Conservation (phyloP, 2,888 invertebrate genomes). For the Chesias legatella region DNA sequence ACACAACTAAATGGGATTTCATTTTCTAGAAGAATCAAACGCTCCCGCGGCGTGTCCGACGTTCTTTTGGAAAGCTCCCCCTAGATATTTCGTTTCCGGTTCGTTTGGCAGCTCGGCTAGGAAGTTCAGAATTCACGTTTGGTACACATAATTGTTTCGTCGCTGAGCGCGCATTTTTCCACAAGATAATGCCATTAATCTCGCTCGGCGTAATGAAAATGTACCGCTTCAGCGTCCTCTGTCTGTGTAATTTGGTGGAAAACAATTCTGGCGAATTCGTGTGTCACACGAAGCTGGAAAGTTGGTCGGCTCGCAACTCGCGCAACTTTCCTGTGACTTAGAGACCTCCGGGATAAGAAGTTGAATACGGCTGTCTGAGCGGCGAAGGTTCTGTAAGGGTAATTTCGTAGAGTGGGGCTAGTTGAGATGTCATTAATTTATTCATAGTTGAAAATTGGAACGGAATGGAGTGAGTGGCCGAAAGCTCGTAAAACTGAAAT, state of each 20-base stretch:
- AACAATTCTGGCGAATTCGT: conserved; percentile 49
- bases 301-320: conserved; percentile 19
- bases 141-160: conserved; percentile 60
- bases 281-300: conserved; percentile 36
- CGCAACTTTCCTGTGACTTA: conserved; percentile 36
- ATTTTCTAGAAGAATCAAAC: conserved; percentile 76
- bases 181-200: conserved; percentile 69
- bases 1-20: conserved; percentile 65
- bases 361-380: conserved; percentile 40
- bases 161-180: conserved; percentile 60
- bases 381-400: conserved; percentile 32
- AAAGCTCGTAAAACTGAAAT: conserved; percentile 37
- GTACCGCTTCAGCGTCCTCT: conserved; percentile 45
- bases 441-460: conserved; percentile 57
- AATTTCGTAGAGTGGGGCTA: conserved; percentile 26
- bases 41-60: conserved; percentile 51
- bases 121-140: conserved; percentile 33
- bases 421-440: conserved; percentile 44
- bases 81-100: conserved; percentile 50
- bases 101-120: conserved; percentile 44
- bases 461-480: conserved; percentile 36
- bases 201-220: conserved; percentile 61
- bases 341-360: conserved; percentile 46
- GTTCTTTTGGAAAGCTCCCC: conserved; percentile 48
- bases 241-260: conserved; percentile 46